Evolutionary conservation across 2,797 vertebrate genomes (phyloP).

Genomic region (Acanthornis magna): DNA sequence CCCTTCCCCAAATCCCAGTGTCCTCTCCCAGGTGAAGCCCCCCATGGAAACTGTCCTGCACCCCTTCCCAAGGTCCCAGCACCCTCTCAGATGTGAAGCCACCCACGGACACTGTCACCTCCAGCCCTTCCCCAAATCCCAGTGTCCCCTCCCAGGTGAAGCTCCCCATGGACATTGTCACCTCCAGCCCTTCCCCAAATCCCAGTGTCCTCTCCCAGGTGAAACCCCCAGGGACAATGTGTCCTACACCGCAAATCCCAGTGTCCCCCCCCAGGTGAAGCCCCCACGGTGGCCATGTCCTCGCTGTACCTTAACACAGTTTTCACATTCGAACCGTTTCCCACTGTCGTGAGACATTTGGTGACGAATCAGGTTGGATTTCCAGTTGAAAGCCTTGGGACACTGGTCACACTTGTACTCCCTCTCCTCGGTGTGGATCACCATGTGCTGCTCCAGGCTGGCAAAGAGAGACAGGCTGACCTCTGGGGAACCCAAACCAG

Average conservation of each 20-base stretch:
- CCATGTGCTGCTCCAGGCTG: conserved; percentile 98
- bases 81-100: too few relatives aligned
- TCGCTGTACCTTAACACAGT: conserved; percentile 80
- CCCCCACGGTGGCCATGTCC: rapidly evolving
- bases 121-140: neutral
- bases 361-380: conserved; percentile 86
- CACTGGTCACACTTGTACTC: conserved; percentile 94
- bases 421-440: conserved; percentile 93
- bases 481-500: neutral
- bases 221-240: too few relatives aligned
- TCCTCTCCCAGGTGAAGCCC: neutral
- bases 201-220: neutral
- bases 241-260: neutral
- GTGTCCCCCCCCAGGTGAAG: rapidly evolving
- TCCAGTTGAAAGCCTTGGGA: conserved; percentile 87
- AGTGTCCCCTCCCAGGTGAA: rapidly evolving
- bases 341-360: conserved; percentile 86
- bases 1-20: too few relatives aligned
- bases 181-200: neutral
- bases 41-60: neutral
- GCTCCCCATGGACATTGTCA: too few relatives aligned
- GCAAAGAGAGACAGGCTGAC: neutral
- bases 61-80: too few relatives aligned
- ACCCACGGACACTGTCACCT: too few relatives aligned
- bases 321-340: conserved; percentile 85